Evolutionary conservation across 2,888 invertebrate species (phyloP).

Genomic region (Diaprepes abbreviatus): DNA sequence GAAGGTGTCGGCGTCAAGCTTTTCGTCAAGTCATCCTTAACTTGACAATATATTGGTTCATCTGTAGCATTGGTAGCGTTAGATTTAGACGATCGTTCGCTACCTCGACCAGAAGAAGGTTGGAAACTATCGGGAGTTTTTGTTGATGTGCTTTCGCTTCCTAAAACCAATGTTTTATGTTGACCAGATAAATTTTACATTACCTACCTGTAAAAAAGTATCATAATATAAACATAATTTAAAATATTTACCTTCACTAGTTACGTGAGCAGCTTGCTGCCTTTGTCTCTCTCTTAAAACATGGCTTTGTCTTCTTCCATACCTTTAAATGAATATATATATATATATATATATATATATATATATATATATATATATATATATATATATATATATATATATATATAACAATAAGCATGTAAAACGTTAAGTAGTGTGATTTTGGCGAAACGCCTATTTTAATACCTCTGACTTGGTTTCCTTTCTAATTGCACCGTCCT

Average conservation of each 20-base stretch:
- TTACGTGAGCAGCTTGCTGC: constrained; percentile 63
- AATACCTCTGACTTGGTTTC: constrained; percentile 90
- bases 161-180: not conserved
- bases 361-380: no score
- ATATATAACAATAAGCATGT: no score
- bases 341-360: no score
- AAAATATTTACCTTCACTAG: constrained; percentile 59
- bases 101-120: constrained; percentile 69
- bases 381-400: no score
- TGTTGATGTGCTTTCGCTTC: not conserved
- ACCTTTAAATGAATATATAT: constrained; percentile 65
- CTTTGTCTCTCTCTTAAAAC: constrained; percentile 85
- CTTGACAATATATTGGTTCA: constrained; percentile 64
- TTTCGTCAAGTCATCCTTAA: constrained; percentile 62
- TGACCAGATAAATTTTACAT: no score
- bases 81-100: constrained; percentile 72
- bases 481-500: constrained; percentile 97
- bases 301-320: constrained; percentile 93
- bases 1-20: constrained; percentile 55
- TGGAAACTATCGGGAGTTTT: constrained; percentile 51
- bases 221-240: not conserved
- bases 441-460: no score
- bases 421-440: no score
- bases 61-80: constrained; percentile 65
- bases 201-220: not conserved